Base-by-base conservation (phyloP, 2,797 vertebrate genomes). In the Molossus alvarezi region DNA sequence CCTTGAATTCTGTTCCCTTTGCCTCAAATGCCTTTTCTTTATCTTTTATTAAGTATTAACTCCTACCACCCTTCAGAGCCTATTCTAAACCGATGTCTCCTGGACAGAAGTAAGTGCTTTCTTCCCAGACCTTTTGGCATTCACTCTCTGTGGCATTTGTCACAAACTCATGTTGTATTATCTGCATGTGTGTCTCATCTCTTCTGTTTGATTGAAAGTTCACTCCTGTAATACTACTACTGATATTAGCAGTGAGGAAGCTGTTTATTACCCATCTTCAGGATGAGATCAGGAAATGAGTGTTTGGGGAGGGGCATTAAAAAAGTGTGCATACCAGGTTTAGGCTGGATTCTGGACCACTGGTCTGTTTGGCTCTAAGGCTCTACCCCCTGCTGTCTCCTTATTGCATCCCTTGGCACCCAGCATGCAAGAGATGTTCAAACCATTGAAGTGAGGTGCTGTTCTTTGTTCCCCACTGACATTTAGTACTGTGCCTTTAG, bases 141-240 rank as follows among this genome's bases (percentile, higher is more conserved):
- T 81, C 57, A 77, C 20, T 81, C 41, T 88, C 41, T 37, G 14
- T 60, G 72, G 23, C 33, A 27, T 94, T 67, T 93, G 62, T 73
- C 79, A 62, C 3, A 48, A 1, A 69, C 69, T 72, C 27, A 64
- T 29, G 41, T 51, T 88, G n/a, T 67, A 41, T 58, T 75, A 33
- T 48, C 69, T 89, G 37, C 3, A 0, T 21, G 33, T 71, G 17
- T 53, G 58, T 79, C 62, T 94, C 67, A 60, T 23, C 37, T 87
- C 55, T 79, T 86, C 12, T 77, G 2, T 82, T 84, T 73, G 77
- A 75, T 29, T 51, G 53, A 72, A 88, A 87, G 53, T 91, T 86
- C 58, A 51, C 5, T 21, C 37, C 25, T 77, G 33, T 33, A 33
- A 33, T 33, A 33, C 2, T 76, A 58, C 27, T 90, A 64, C 12